Conservation (phyloP, 2,113 vertebrate genomes). For the Thamnophis sirtalis region DNA sequence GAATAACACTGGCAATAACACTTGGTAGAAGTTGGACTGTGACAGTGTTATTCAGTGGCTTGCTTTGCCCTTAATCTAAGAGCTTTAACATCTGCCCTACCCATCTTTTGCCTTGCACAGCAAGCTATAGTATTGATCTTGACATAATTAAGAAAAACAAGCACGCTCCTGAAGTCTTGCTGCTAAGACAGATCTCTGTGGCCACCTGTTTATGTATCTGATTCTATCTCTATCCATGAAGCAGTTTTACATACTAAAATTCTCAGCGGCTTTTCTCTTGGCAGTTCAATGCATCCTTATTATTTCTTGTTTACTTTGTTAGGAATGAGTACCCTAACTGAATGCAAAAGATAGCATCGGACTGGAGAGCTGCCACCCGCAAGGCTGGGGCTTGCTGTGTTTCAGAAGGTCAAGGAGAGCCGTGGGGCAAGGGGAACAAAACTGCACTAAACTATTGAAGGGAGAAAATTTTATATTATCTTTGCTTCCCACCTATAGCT, state of each 20-base stretch:
- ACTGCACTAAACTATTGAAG: slow-evolving; percentile 19
- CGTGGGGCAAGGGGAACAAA: slow-evolving; percentile 6
- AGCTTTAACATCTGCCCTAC: not conserved
- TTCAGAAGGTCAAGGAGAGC: not conserved
- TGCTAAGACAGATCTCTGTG: not conserved
- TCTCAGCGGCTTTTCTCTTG: not conserved
- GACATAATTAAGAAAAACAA: not conserved
- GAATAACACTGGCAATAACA: not conserved
- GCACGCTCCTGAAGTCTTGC: not conserved
- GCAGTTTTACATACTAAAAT: not conserved
- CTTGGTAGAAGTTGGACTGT: not conserved
- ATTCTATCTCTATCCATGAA: not conserved
- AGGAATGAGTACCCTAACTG: not conserved
- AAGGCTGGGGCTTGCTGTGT: not conserved
- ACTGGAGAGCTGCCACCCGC: slow-evolving; percentile 15
- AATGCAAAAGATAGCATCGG: slow-evolving; percentile 1
- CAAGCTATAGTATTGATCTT: not conserved
- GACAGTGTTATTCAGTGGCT: not conserved
- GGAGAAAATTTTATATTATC: not conserved
- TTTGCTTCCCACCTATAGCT: not conserved
- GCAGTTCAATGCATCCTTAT: not conserved
- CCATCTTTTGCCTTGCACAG: not conserved
- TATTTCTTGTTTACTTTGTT: slow-evolving; percentile 5
- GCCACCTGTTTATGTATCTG: not conserved
- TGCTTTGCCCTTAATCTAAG: not conserved